Evolutionary conservation across 2,113 vertebrate species (phyloP).

Genomic region (Myiozetetes cayanensis): DNA sequence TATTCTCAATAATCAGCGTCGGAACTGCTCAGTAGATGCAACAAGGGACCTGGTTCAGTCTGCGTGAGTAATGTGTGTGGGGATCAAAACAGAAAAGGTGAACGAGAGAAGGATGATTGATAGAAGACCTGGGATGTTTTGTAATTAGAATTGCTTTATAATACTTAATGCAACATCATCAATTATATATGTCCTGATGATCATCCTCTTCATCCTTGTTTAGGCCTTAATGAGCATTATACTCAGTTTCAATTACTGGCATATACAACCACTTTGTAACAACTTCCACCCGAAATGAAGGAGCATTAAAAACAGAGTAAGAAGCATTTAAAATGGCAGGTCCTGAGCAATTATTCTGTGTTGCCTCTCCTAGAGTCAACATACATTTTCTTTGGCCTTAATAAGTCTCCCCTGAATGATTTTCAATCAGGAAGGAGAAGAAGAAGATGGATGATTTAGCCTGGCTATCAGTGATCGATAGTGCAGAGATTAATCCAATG

Average conservation of each 20-base stretch:
- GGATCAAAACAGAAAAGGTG: slow-evolving; percentile 3
- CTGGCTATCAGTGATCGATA: background rate
- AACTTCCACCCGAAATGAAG: background rate
- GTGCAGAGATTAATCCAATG: background rate
- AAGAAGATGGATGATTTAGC: background rate
- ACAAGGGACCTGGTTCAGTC: background rate
- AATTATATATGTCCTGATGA: background rate
- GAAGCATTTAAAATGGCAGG: background rate
- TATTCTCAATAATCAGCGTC: accelerated
- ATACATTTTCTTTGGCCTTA: background rate
- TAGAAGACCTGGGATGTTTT: slow-evolving; percentile 20
- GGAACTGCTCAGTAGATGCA: accelerated
- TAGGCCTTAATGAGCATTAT: background rate
- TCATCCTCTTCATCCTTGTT: slow-evolving; percentile 39
- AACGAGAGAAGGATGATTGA: background rate
- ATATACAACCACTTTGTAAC: background rate
- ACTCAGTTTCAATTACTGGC: background rate
- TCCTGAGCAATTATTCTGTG: background rate
- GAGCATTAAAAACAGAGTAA: background rate
- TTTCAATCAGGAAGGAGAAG: background rate
- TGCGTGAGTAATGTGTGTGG: background rate
- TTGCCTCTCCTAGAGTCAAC: background rate
- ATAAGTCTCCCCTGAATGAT: slow-evolving; percentile 32
- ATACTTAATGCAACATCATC: background rate
- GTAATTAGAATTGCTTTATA: slow-evolving; percentile 33